These are phyloP conservation scores for Crotalus tigris DNA, from an alignment of 2,113 vertebrate species.

Conservation along the genomic window DNA sequence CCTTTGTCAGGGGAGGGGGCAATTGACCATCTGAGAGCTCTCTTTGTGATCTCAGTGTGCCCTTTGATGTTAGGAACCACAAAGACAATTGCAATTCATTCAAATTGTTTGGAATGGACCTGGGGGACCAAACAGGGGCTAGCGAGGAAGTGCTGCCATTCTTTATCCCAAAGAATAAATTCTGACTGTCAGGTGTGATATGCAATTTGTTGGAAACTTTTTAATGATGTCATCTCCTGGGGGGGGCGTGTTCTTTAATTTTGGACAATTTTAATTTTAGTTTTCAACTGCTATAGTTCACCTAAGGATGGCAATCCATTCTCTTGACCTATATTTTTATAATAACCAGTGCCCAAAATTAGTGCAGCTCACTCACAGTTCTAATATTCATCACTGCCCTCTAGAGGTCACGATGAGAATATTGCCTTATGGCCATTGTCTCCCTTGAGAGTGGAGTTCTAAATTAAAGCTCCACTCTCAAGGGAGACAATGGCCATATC, in stretches of 20 bases:
- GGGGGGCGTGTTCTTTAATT: neutral
- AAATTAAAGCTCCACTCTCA: neutral
- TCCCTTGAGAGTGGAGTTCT: neutral
- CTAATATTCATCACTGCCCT: neutral
- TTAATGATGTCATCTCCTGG: neutral
- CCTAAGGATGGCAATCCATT: neutral
- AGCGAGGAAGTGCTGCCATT: neutral
- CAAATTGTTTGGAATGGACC: neutral
- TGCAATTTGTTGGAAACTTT: neutral
- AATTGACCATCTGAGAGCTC: neutral
- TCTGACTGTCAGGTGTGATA: neutral
- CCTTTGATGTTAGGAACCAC: neutral
- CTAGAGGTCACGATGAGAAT: neutral
- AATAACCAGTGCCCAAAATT: neutral
- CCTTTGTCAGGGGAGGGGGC: neutral
- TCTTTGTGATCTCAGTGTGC: neutral
- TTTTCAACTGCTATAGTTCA: neutral
- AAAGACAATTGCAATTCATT: neutral
- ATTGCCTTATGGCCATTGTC: neutral
- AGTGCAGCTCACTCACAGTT: neutral
- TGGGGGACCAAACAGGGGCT: neutral
- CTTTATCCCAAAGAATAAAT: neutral
- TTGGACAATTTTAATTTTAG: neutral
- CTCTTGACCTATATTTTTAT: too few species aligned
- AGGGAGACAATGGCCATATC: neutral